Conservation (phyloP, 2,797 vertebrate species). For the Etheostoma nigrum region DNA sequence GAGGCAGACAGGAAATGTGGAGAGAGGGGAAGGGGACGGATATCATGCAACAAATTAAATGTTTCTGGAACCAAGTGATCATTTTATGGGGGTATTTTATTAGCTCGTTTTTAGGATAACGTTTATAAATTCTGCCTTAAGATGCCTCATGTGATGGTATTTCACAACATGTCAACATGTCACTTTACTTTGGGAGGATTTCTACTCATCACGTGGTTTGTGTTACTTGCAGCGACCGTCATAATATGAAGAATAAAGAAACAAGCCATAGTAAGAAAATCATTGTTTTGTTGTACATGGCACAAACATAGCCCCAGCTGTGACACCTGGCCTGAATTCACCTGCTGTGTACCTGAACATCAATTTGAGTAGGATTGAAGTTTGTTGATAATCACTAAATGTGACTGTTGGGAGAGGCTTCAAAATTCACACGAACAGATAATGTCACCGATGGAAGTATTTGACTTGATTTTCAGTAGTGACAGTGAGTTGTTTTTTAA, state of each 20-base stretch:
- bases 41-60: neutral
- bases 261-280: neutral
- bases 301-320: neutral
- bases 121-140: neutral
- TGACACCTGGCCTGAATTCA: neutral
- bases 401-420: neutral
- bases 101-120: neutral
- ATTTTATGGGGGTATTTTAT: neutral
- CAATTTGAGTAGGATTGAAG: neutral
- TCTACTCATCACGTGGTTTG: neutral
- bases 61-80: neutral
- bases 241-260: neutral
- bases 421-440: neutral
- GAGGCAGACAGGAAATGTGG: conserved; percentile 6
- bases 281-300: neutral
- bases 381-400: neutral
- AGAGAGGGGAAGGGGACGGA: neutral
- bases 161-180: neutral
- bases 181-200: neutral
- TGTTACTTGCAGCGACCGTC: neutral
- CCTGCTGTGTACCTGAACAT: neutral
- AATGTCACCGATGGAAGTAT: neutral
- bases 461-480: neutral
- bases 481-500: neutral
- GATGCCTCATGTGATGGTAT: neutral